Evolutionary conservation across 2,888 invertebrate genomes (phyloP).

Genomic region (Merodon equestris): DNA sequence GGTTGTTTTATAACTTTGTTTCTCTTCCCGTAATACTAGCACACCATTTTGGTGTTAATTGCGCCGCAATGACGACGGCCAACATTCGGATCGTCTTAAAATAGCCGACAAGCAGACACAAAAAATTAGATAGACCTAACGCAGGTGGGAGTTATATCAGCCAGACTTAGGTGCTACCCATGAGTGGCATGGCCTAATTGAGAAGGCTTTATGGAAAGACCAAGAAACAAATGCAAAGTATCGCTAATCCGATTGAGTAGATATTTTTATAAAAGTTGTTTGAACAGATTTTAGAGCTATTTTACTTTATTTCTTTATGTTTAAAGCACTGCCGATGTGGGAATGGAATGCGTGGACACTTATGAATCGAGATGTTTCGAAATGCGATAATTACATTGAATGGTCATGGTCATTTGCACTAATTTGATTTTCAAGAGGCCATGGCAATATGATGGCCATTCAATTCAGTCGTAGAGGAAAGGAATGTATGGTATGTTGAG

Average conservation of each 20-base stretch:
- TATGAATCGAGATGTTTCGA: no score
- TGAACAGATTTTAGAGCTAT: slow-evolving; percentile 1
- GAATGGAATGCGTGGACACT: no score
- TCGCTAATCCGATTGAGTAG: slow-evolving; percentile 35
- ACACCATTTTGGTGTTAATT: slow-evolving; percentile 34
- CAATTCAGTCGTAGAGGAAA: no score
- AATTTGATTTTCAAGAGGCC: no score
- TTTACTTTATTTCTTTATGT: no score
- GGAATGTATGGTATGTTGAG: no score
- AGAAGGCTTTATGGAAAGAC: slow-evolving; percentile 50
- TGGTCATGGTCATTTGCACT: no score
- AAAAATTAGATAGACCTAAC: slow-evolving; percentile 3
- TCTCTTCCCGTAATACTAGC: background rate
- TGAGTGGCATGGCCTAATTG: slow-evolving; percentile 50
- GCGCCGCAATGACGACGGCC: slow-evolving; percentile 41
- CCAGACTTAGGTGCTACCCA: slow-evolving; percentile 21
- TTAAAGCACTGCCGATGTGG: no score
- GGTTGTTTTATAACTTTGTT: slow-evolving; percentile 31
- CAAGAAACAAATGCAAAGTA: slow-evolving; percentile 1
- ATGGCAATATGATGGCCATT: no score
- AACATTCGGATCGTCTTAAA: slow-evolving; percentile 35
- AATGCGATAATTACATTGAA: no score
- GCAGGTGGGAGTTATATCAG: slow-evolving; percentile 29
- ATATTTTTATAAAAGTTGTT: slow-evolving; percentile 28
- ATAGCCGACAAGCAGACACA: slow-evolving; percentile 23